These are phyloP conservation scores for Gnathonemus echidnorhynchus DNA, from an alignment of 2,113 vertebrate genomes.

Conservation along the genomic window DNA sequence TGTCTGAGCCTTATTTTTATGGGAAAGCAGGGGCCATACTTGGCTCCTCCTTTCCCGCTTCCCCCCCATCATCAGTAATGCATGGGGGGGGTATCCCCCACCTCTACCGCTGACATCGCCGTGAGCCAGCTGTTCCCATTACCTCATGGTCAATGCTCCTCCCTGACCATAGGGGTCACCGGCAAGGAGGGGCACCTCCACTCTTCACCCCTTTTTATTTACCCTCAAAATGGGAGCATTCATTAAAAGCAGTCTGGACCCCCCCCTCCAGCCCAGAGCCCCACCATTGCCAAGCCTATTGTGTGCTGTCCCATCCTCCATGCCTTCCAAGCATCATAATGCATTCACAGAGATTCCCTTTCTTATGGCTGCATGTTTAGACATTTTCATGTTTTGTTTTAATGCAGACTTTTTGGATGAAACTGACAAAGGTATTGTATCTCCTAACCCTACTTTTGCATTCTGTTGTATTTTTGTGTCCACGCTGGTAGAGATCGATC, in stretches of 20 bases:
- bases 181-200: not conserved
- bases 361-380: slow-evolving; percentile 42
- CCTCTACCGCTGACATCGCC: not conserved
- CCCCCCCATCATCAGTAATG: not conserved
- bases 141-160: not conserved
- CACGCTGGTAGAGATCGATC: slow-evolving; percentile 51
- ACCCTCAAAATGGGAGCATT: not conserved
- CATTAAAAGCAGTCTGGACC: not conserved
- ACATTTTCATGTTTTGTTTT: slow-evolving; percentile 66
- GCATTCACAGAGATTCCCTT: not conserved
- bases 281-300: not conserved
- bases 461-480: slow-evolving; percentile 53
- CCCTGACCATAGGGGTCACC: not conserved
- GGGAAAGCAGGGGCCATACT: not conserved
- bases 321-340: not conserved
- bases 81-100: not conserved
- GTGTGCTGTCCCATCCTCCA: not conserved
- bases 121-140: not conserved
- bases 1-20: not conserved
- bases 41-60: not conserved
- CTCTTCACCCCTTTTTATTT: not conserved
- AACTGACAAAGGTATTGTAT: slow-evolving; percentile 73
- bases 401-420: slow-evolving; percentile 73
- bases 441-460: slow-evolving; percentile 52
- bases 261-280: not conserved